Evolutionary conservation across 2,113 vertebrate species (phyloP), one percentile per base, ranked within the genome.

Genomic region (Thamnaconus septentrionalis): DNA sequence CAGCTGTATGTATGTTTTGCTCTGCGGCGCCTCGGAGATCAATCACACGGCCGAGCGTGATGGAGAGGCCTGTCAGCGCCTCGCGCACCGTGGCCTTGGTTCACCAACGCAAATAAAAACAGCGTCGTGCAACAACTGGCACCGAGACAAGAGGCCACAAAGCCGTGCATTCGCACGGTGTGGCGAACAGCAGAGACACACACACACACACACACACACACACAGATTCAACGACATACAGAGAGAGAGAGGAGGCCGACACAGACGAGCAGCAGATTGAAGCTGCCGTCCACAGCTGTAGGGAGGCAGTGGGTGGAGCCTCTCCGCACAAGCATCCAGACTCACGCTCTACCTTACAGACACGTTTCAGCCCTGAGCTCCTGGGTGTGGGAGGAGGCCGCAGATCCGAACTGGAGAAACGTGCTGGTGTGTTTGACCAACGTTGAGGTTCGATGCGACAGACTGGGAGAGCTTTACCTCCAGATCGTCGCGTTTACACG

Each of bases 31-130:
- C 18, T 1, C 18, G 75, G 73, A 88, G 85, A 90, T 92, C 87
- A 86, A 92, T 92, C 88, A 85, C 79, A 5, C 56, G 75, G 69
- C 61, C 50, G 66, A 67, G 78, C 64, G 77, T 90, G 88, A 92
- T 91, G 85, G 87, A 91, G 81, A 69, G 84, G 79, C 82, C 89
- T 85, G 88, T 91, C 90, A 87, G 65, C 44, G 70, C 73, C 64
- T 62, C 64, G 78, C 66, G 78, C 66, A 80, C 69, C 69, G 76
- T 80, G 83, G 89, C 91, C 89, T 92, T 87, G 86, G 88, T 86
- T 87, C 78, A 53, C 72, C 83, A 78, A 87, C 85, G 87, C 78
- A 87, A 90, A 88, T 84, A 83, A 52, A 81, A 90, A 86, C 57
- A 60, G 64, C 18, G 18, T 31, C 18, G 80, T 66, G 54, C 56